Percentiles rank a stretch among this genome's conserved stretches.
phyloP scores from a whole-genome alignment of 2,113 vertebrate species.

The Bambusicola thoracicus region DNA sequence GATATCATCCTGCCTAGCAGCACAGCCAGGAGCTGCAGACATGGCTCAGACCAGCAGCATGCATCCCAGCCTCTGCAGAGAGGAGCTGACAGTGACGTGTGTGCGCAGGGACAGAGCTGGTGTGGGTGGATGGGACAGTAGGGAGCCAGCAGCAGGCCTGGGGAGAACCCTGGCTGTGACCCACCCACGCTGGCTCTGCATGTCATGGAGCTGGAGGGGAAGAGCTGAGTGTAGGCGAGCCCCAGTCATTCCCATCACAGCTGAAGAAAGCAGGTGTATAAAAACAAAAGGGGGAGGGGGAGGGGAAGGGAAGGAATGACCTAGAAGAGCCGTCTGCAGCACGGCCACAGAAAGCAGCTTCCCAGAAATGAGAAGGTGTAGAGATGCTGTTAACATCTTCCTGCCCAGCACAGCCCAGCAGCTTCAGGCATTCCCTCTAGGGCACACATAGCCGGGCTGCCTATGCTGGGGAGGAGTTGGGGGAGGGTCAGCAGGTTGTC shows the following conservation, averaged over 20 bases:
- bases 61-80: not conserved
- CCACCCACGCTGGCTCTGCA: not conserved
- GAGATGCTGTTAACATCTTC: not conserved
- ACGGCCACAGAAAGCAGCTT: not conserved
- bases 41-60: not conserved
- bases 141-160: not conserved
- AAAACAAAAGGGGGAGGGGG: not conserved
- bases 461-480: too few species aligned
- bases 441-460: not conserved
- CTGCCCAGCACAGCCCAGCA: not conserved
- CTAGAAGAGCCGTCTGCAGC: conserved; percentile 3
- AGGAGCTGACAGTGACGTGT: not conserved
- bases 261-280: not conserved
- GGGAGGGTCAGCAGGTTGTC: too few species aligned
- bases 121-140: not conserved
- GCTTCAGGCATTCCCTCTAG: not conserved
- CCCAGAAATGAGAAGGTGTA: not conserved
- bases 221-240: not conserved
- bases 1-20: not conserved
- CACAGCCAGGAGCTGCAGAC: not conserved
- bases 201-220: not conserved
- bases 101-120: not conserved
- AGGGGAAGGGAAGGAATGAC: not conserved
- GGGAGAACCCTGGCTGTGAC: not conserved
- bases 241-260: not conserved